Base-by-base conservation (phyloP, 1,140 invertebrate genomes). In the Yoshiicerus persimilis region DNA sequence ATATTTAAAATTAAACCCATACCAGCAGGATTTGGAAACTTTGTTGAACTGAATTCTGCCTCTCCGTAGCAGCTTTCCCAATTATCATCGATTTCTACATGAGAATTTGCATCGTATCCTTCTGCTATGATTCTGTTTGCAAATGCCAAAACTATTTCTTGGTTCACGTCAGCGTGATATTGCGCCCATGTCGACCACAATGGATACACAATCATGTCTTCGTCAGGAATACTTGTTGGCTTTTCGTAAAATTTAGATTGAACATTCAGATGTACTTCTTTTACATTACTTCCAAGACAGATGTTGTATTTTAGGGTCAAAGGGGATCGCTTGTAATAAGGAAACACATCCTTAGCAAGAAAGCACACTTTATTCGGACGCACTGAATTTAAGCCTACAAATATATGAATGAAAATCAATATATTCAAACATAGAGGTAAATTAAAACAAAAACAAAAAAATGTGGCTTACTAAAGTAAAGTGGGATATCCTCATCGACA, bases 181-280 rank as follows among this genome's bases (percentile, higher is more conserved):
- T 91, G 90, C 3, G 93, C 93, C 94, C 94, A 94, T 4, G 94
- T 94, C 8, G 93, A 93, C 94, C 97, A 99, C 86, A 98, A 95
- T 0, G 97, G 97, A 92, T 96, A 93, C 13, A 92, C 92, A 9
- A 97, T 94, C 94, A 98, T 96, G 38, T 92, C 93, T 86, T 94
- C 93, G 90, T 97, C 95, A 0, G 97, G 97, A 89, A 94, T 92
- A 0, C 92, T 94, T 1, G 89, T 92, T 0, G 96, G 96, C 90
- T 94, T 95, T 3, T 41, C 93, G n/a, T 96, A 92, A 87, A 94
- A 92, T 1, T 92, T 93, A 10, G 93, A 91, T 0, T 96, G 92
- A 0, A 94, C 94, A 89, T 94, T 92, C 88, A 94, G 92, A 90
- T 96, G 96, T 0, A 95, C 95, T 16, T 92, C 84, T 90, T 93